These are phyloP conservation scores for Netelia fuscicornis DNA, from an alignment of 2,888 invertebrate species.

Conservation along the genomic window DNA sequence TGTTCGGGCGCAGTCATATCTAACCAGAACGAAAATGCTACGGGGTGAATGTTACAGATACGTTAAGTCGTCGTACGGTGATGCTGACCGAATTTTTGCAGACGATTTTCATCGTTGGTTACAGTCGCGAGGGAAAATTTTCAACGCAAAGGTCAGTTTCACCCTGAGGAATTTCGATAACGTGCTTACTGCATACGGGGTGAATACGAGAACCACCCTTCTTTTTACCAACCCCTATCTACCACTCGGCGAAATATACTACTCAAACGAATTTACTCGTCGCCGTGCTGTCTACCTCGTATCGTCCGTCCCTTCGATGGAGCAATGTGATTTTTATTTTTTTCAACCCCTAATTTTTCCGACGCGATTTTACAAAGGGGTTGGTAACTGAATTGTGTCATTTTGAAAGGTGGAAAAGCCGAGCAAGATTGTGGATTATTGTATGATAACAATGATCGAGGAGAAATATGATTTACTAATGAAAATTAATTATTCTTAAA, in stretches of 20 bases:
- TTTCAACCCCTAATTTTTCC: conserved; percentile 9
- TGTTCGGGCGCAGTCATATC: conserved; percentile 64
- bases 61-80: conserved; percentile 38
- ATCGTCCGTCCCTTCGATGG: conserved; percentile 36
- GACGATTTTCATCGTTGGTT: conserved; percentile 25
- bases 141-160: conserved; percentile 20
- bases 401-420: neutral
- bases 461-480: no score
- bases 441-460: no score
- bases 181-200: neutral
- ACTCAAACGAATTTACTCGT: conserved; percentile 51
- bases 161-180: neutral
- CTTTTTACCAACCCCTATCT: neutral
- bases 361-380: neutral
- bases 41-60: conserved; percentile 27
- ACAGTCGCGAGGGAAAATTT: conserved; percentile 6
- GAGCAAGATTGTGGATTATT: no score
- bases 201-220: neutral
- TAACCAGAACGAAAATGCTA: conserved; percentile 61
- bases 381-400: neutral
- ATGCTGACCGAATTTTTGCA: conserved; percentile 54
- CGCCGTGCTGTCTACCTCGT: conserved; percentile 52
- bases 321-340: neutral
- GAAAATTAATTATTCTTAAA: no score
- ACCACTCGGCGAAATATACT: conserved; percentile 20